Evolutionary conservation across 2,888 invertebrate species (phyloP), one percentile per base, ranked within the genome.

Genomic region (Dynastes maya): DNA sequence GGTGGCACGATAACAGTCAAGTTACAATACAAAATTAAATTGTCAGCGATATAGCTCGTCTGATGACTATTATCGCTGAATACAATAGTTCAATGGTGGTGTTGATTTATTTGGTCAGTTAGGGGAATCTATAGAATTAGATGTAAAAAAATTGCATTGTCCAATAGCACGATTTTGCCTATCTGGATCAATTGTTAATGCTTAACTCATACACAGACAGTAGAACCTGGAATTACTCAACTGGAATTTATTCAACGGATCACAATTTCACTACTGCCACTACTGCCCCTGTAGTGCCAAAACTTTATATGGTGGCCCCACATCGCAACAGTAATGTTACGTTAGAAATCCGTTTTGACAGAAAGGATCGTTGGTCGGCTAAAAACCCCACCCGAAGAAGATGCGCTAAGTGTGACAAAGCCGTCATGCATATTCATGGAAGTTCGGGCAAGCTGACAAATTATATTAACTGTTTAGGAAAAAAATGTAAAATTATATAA

Each of bases 11-110:
- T 29, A 63, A 63, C 29, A 63, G 29, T 13, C 63, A 63, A 22
- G 63, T 63, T 29, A 32, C 29, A 27, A 29, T 63, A 63, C 11
- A 29, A 63, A 63, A 63, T 63, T 29, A 29, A 58, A 58, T 13
- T 58, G n/a, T 58, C 58, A n/a, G 58, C n/a, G 58, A 58, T 58
- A 58, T 58, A 58, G 58, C 58, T 58, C 58, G 22, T 58, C n/a
- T 58, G 58, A 6, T 58, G n/a, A 58, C 55, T 22, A 55, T 55
- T 55, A 55, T n/a, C 55, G 16, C 11, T 13, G 55, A 55, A 55
- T 55, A 55, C 1, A 55, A 55, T 55, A 55, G 55, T 11, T 2
- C 3, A 32, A 32, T 32, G 32, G 32, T 22, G 22, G 22, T 22
- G 22, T 22, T 22, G 22, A 22, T 22, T 22, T 22, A 22, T 22